Evolutionary conservation across 1,140 invertebrate genomes (phyloP).

Genomic region (Helicorthomorpha holstii): DNA sequence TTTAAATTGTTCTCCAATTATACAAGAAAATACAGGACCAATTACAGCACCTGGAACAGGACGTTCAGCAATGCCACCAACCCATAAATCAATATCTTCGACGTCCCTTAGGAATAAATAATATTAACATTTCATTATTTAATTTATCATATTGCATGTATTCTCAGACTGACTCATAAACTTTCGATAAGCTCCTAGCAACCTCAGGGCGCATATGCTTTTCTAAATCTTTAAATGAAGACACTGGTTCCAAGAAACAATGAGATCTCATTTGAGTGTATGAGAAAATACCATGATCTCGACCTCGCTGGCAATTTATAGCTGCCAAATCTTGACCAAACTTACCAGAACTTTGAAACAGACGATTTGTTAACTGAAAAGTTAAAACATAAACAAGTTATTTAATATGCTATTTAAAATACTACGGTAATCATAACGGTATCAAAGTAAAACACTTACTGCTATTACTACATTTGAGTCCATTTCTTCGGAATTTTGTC

Average conservation of each 20-base stretch:
- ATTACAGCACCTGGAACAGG: conserved; percentile 33
- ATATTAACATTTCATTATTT: conserved; percentile 15
- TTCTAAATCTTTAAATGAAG: conserved; percentile 54
- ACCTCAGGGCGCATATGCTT: conserved; percentile 30
- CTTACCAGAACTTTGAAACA: conserved; percentile 20
- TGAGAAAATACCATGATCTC: conserved; percentile 43
- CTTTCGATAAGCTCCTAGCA: conserved; percentile 24
- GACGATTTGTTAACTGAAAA: conserved; percentile 19
- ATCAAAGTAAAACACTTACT: no score
- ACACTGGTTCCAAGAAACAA: conserved; percentile 38
- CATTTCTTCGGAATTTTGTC: conserved; percentile 65
- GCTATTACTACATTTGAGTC: no score
- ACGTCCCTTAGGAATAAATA: conserved; percentile 22
- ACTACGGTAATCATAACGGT: no score
- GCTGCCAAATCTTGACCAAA: conserved; percentile 73
- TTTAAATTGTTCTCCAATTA: conserved; percentile 38
- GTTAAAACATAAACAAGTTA: no score
- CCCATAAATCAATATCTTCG: conserved; percentile 39
- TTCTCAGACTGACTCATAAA: conserved; percentile 25
- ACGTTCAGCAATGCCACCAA: conserved; percentile 34
- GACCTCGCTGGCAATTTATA: conserved; percentile 67
- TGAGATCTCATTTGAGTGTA: conserved; percentile 40
- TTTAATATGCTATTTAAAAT: no score
- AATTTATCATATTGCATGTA: conserved; percentile 1
- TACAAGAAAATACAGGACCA: conserved; percentile 39